phyloP scores from a whole-genome alignment of 2,113 vertebrate species.

The Cyrtonyx montezumae region DNA sequence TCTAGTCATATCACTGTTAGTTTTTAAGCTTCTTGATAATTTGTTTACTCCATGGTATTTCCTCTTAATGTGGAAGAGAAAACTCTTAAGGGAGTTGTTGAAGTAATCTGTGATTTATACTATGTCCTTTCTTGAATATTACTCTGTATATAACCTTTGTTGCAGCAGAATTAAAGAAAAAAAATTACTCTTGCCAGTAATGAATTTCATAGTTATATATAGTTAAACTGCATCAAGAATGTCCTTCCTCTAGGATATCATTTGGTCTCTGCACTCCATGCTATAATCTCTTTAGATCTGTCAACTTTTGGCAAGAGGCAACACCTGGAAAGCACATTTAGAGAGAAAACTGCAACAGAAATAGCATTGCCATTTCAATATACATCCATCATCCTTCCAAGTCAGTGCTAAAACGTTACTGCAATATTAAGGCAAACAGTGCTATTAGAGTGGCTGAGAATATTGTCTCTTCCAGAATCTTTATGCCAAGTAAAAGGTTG shows the following conservation, averaged over 20 bases:
- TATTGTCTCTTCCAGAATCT: background rate
- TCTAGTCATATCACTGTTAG: background rate
- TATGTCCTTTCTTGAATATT: background rate
- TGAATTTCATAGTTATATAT: background rate
- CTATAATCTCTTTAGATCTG: background rate
- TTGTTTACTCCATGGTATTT: background rate
- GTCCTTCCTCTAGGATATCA: background rate
- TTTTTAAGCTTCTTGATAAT: background rate
- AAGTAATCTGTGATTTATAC: background rate
- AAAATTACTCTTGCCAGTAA: background rate
- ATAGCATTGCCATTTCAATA: background rate
- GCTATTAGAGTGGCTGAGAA: background rate
- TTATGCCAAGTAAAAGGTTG: background rate
- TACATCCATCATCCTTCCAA: background rate
- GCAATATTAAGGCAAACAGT: background rate
- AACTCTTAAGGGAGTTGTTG: background rate
- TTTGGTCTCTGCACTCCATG: background rate
- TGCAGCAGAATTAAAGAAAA: background rate
- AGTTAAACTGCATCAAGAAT: background rate
- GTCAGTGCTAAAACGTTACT: background rate
- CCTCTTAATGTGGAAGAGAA: background rate
- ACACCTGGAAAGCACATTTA: background rate
- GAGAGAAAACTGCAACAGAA: background rate
- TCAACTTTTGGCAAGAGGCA: background rate
- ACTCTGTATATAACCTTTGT: background rate